These are phyloP conservation scores for Cantharis rustica DNA, from an alignment of 2,888 invertebrate genomes.

Conservation along the genomic window DNA sequence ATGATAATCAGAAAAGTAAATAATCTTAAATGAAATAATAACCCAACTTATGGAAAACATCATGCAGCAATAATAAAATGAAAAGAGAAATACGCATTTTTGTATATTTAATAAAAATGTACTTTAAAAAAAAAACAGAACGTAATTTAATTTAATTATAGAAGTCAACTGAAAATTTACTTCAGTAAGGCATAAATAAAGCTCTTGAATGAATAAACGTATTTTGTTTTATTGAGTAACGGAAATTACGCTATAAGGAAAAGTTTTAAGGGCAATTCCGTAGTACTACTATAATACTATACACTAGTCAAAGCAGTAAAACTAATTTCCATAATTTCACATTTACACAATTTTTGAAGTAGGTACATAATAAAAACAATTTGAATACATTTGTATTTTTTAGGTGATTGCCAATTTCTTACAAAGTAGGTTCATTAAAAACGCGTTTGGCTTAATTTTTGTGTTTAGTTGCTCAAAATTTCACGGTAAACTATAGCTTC, in stretches of 20 bases:
- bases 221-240: background rate
- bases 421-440: background rate
- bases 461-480: background rate
- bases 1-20: background rate
- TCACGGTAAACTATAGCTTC: background rate
- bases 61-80: background rate
- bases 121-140: background rate
- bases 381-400: background rate
- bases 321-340: background rate
- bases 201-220: background rate
- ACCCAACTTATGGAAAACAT: background rate
- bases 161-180: background rate
- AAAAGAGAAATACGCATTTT: background rate
- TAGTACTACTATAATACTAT: background rate
- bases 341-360: background rate
- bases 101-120: background rate
- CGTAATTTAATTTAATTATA: background rate
- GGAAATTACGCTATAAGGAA: slow-evolving; percentile 13
- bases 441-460: background rate
- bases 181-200: background rate
- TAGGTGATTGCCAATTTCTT: background rate
- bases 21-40: background rate
- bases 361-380: background rate
- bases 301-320: background rate
- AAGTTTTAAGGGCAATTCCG: slow-evolving; percentile 9